Base-by-base conservation (phyloP, 53 echinoderm and acorn worm genomes). In the Holothuria scabra region DNA sequence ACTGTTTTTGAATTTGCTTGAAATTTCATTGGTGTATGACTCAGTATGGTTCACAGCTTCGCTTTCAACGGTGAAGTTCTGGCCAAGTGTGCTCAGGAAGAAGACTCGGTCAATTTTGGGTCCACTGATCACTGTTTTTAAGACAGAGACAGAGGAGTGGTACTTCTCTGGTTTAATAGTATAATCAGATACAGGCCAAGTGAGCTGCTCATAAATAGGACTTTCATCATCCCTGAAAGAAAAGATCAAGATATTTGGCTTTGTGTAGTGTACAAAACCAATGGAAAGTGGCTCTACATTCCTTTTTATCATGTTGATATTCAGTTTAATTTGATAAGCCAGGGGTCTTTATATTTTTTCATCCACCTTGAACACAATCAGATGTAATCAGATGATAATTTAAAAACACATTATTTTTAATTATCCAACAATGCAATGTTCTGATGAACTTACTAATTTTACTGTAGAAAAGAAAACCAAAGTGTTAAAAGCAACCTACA, bases 201-300 rank as follows among this genome's bases (percentile, higher is more conserved):
- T 66, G 28, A 96, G 46, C 93, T 96, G 96, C 83, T 88, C 76
- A 86, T 92, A 93, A 64, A 96, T 59, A 21, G 93, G 92, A 23
- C 93, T 96, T 86, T 96, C 96, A 65, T 90, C 82, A 71, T 96
- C 96, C 96, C 96, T 96, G 65, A 26, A 66, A 81, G 21, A 58
- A 65, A 16, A 33, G 10, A 5, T 2, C 6, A 25, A 61, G 62
- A 6, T 10, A 41, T 41, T 41, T 41, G 7, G 41, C 7, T 41
- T 41, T 41, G 41, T 8, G 2, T 41, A 3, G 6, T 6, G 10
- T 41, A 10, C 41, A 41, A 41, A 41, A 10, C 41, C 0, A 41
- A 0, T 41, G 41, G 7, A 3, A 41, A 41, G 41, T 41, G 41
- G 8, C 41, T 41, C 6, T 41, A 8, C 41, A 8, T 10, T 41